Percentiles rank a stretch among this genome's conserved stretches.
These are phyloP conservation scores for Leptinotarsa lineolata DNA, from an alignment of 1,140 invertebrate species.

Conservation along the genomic window DNA sequence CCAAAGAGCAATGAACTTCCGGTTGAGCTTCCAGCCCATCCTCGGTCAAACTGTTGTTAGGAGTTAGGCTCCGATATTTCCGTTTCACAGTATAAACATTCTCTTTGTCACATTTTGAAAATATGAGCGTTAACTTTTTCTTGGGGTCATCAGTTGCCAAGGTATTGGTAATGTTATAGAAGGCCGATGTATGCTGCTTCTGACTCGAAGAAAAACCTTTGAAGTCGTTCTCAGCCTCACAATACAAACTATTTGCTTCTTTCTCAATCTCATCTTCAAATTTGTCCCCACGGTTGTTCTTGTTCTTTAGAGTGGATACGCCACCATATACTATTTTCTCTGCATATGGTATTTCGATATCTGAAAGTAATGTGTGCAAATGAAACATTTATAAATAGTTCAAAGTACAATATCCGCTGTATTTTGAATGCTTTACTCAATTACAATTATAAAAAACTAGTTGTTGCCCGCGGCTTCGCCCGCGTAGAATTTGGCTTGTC, in stretches of 20 bases:
- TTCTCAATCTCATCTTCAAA: neutral
- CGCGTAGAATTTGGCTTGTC: too few species aligned
- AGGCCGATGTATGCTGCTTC: neutral
- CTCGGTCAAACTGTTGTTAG: constrained; percentile 35
- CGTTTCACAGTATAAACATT: constrained; percentile 33
- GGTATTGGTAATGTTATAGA: constrained; percentile 29
- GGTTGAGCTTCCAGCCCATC: too few species aligned
- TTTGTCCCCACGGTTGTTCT: neutral
- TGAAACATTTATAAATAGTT: too few species aligned
- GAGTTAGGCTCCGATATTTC: constrained; percentile 40
- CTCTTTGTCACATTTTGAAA: constrained; percentile 40
- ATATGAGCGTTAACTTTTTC: constrained; percentile 36
- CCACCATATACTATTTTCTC: constrained; percentile 25
- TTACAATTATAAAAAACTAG: too few species aligned
- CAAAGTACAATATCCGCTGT: too few species aligned
- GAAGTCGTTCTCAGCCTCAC: neutral
- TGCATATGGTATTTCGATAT: constrained; percentile 32
- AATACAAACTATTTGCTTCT: neutral
- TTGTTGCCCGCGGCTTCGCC: too few species aligned
- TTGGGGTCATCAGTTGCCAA: constrained; percentile 25
- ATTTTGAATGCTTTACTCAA: too few species aligned
- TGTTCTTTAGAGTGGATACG: neutral
- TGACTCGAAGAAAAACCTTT: neutral
- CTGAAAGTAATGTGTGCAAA: neutral
- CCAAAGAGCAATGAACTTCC: too few species aligned